These are phyloP conservation scores for Bathynomus jamesi DNA, from an alignment of 1,140 invertebrate species.

Conservation along the genomic window DNA sequence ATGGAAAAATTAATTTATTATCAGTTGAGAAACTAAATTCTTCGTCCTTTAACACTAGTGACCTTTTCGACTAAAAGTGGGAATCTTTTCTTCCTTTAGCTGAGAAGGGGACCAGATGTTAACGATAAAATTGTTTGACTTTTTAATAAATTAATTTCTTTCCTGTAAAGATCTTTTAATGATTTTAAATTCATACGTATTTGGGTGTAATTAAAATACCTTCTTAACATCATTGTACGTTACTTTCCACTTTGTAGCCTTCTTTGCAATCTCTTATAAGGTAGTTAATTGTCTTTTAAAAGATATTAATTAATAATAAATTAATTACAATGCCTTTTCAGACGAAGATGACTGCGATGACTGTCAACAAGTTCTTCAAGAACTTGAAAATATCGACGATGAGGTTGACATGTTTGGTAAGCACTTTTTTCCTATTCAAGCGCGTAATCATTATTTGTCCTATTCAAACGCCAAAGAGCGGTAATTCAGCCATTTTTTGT, in stretches of 20 bases:
- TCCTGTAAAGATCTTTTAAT: not conserved
- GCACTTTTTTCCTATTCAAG: not conserved
- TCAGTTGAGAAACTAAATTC: too few species aligned
- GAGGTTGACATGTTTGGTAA: constrained; percentile 80
- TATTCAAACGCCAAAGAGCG: not conserved
- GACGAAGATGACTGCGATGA: constrained; percentile 83
- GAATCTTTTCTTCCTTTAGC: too few species aligned
- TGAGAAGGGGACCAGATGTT: too few species aligned
- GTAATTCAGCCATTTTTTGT: not conserved
- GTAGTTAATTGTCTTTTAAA: not conserved
- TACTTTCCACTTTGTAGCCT: not conserved
- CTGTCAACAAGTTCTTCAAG: constrained; percentile 77
- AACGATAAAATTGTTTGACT: too few species aligned
- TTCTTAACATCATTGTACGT: not conserved
- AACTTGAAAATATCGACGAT: constrained; percentile 87
- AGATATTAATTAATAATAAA: not conserved
- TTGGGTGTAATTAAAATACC: not conserved
- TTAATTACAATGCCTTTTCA: constrained; percentile 42
- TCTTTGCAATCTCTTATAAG: not conserved
- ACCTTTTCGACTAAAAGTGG: too few species aligned
- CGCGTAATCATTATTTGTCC: not conserved
- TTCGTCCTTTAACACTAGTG: too few species aligned
- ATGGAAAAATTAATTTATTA: too few species aligned
- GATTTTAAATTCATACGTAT: constrained; percentile 7
- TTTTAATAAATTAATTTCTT: not conserved